These are phyloP conservation scores for Meteorus colon DNA, from an alignment of 2,888 invertebrate genomes.

Conservation along the genomic window DNA sequence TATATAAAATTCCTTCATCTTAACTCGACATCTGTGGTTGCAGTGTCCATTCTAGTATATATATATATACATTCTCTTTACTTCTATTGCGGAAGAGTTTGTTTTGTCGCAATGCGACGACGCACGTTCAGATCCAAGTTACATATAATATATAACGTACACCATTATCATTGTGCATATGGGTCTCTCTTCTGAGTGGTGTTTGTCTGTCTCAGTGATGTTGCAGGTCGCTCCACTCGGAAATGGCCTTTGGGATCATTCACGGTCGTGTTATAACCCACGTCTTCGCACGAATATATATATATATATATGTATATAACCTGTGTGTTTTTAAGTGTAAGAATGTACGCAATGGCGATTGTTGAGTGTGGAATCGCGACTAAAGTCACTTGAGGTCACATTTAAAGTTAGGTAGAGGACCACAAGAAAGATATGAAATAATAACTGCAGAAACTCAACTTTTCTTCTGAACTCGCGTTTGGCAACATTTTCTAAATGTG, in stretches of 20 bases:
- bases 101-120: constrained; percentile 54
- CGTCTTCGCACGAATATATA: constrained; percentile 5
- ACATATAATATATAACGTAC: constrained; percentile 5
- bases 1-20: constrained; percentile 34
- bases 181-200: neutral
- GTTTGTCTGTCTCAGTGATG: neutral
- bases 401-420: too few species aligned
- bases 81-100: constrained; percentile 44
- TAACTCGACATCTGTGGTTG: constrained; percentile 43
- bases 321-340: neutral
- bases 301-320: neutral
- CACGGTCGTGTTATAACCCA: constrained; percentile 24
- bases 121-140: constrained; percentile 29
- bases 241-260: constrained; percentile 48
- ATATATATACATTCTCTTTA: constrained; percentile 21
- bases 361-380: too few species aligned
- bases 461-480: too few species aligned
- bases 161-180: constrained; percentile 15
- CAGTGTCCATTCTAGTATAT: constrained; percentile 20
- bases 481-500: too few species aligned
- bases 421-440: too few species aligned
- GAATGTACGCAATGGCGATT: neutral
- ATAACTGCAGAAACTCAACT: too few species aligned
- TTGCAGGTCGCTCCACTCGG: constrained; percentile 14
- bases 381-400: too few species aligned